Evolutionary conservation across 1,140 invertebrate genomes (phyloP), one percentile per base, ranked within the genome.

Genomic region (Dufourea novaeangliae): DNA sequence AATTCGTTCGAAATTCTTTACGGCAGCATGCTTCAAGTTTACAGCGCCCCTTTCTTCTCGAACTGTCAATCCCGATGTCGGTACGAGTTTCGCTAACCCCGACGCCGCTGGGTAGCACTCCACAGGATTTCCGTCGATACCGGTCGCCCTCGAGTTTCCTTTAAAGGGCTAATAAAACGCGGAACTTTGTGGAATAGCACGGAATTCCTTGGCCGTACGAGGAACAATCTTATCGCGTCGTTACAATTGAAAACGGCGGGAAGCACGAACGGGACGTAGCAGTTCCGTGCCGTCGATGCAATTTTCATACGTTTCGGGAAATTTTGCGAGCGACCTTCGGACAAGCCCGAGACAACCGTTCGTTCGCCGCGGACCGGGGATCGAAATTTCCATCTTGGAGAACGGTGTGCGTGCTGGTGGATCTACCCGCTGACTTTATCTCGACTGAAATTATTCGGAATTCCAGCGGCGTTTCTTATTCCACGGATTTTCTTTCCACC

Each of bases 201-300:
- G 25, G n/a, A 59, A 59, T 61, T 32, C 61, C n/a, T 39, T 62
- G 10, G 59, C n/a, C n/a, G 59, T 39, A n/a, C n/a, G n/a, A 27
- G 37, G 46, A 52, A 46, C 44, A 73, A 73, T 56, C 62, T 63
- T 25, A 74, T 46, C 39, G 29, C 14, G 57, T 32, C 39, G 54
- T 61, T 54, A 12, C 59, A 62, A 73, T 73, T 73, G 71, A 63
- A 72, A 71, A 71, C 27, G 67, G 20, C 34, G 27, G 27, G 41
- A 39, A 54, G n/a, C 11, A 12, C 2, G 54, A 32, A 27, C 34
- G 37, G 14, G 17, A 6, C 50, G 2, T 7, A 37, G 11, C n/a
- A 17, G 4, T 39, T 25, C 39, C 4, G 14, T 10, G 10, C 29
- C 29, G 17, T 0, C n/a, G n/a, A n/a, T n/a, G 29, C 73, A 59